Conservation (phyloP, 2,113 vertebrate genomes). For the Neoarius graeffei region DNA sequence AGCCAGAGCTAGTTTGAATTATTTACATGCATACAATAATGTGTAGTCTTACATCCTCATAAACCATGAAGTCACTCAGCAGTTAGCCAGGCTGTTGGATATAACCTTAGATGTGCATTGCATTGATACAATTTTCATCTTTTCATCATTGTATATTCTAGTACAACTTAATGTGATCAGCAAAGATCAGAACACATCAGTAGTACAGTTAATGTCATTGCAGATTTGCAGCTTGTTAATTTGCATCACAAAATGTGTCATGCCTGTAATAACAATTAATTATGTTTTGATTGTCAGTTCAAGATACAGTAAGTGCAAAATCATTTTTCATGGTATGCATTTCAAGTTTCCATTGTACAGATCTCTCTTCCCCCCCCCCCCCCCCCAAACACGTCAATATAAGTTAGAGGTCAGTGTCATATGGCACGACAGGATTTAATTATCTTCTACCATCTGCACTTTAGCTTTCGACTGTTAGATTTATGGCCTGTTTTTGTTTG, state of each 20-base stretch:
- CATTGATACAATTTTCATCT: not conserved
- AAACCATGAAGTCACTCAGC: not conserved
- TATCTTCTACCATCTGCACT: not conserved
- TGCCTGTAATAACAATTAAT: not conserved
- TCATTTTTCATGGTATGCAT: not conserved
- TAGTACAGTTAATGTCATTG: not conserved
- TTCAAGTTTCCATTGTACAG: not conserved
- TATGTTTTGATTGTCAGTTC: not conserved
- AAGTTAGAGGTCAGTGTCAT: not conserved
- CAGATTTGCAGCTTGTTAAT: not conserved
- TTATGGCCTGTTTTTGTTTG: constrained; percentile 4
- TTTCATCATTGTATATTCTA: not conserved
- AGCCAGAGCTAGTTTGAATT: not conserved
- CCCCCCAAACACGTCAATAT: not conserved
- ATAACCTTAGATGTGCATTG: not conserved
- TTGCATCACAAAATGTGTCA: not conserved
- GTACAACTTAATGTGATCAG: not conserved
- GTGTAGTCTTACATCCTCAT: not conserved
- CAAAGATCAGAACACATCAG: not conserved
- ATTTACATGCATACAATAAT: not conserved
- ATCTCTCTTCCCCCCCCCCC: not conserved
- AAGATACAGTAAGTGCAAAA: not conserved
- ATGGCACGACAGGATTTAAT: not conserved
- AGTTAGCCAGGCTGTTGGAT: too few relatives aligned
- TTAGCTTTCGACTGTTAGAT: not conserved